Percentiles rank a stretch among this genome's conserved stretches.
Evolutionary conservation across 1,140 invertebrate genomes (phyloP).

Genomic region (Ectropis grisescens): DNA sequence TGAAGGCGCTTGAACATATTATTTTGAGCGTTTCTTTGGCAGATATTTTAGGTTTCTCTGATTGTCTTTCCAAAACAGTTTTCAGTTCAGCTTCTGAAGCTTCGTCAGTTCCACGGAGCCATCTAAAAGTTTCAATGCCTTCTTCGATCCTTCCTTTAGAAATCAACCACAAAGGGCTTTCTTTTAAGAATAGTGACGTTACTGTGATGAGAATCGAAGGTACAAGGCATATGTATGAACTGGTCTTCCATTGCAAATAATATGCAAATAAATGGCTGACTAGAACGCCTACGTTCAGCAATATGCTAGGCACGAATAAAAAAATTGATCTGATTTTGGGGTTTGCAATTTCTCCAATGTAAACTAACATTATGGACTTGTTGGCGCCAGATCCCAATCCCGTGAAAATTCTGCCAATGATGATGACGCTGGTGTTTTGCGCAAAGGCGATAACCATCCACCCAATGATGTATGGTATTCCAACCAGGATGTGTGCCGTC

Average conservation of each 20-base stretch:
- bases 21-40: conserved; percentile 13
- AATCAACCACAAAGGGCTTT: conserved; percentile 37
- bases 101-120: conserved; percentile 22
- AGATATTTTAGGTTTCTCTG: conserved; percentile 5
- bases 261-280: conserved; percentile 6
- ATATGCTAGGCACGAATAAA: not conserved
- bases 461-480: conserved; percentile 5
- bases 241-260: conserved; percentile 42
- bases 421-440: conserved; percentile 1
- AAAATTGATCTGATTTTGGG: conserved; percentile 11
- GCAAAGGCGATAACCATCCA: conserved; percentile 10
- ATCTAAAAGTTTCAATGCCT: conserved; percentile 22
- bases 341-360: conserved; percentile 9
- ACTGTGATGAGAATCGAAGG: conserved; percentile 13
- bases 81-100: conserved; percentile 22
- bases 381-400: conserved; percentile 7
- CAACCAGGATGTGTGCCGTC: conserved; percentile 4
- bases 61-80: conserved; percentile 19
- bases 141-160: conserved; percentile 24
- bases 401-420: conserved; percentile 10
- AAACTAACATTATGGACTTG: conserved; percentile 7
- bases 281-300: conserved; percentile 4
- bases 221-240: conserved; percentile 18
- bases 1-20: conserved; percentile 16
- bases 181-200: conserved; percentile 22